Evolutionary conservation across 2,888 invertebrate species (phyloP).

Genomic region (Stenoptilia bipunctidactyla): DNA sequence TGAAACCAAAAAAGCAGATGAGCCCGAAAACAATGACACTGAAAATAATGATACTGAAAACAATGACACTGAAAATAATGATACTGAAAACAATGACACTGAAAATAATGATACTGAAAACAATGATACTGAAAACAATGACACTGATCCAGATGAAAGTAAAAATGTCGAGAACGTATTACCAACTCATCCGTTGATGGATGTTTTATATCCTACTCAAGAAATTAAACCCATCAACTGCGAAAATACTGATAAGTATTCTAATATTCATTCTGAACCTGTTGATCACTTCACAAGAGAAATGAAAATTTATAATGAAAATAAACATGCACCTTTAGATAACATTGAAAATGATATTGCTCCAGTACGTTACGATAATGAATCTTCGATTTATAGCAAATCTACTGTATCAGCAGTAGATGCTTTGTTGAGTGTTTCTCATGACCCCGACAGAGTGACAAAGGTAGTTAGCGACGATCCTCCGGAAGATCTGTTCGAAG

Average conservation of each 20-base stretch:
- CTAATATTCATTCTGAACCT: no score
- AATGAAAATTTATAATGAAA: no score
- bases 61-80: conserved; percentile 9
- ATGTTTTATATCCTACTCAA: conserved; percentile 41
- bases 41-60: no score
- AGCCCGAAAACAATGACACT: no score
- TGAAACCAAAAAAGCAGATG: no score
- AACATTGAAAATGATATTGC: no score
- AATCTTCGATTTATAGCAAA: conserved; percentile 26
- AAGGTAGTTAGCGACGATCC: conserved; percentile 49
- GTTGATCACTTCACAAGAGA: no score
- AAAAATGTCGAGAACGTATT: conserved; percentile 12
- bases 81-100: no score
- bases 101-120: no score
- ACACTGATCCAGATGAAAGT: no score
- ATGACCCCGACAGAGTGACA: conserved; percentile 54
- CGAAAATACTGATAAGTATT: conserved; percentile 10
- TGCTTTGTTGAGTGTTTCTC: conserved; percentile 52
- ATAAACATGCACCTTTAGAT: no score
- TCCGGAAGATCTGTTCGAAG: conserved; percentile 61
- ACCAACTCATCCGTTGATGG: conserved; percentile 6
- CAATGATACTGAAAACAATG: no score
- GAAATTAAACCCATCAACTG: conserved; percentile 38
- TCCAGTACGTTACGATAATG: not conserved
- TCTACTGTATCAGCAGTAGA: conserved; percentile 61